These are phyloP conservation scores for Ericerus pela DNA, from an alignment of 1,140 invertebrate species.

Conservation along the genomic window DNA sequence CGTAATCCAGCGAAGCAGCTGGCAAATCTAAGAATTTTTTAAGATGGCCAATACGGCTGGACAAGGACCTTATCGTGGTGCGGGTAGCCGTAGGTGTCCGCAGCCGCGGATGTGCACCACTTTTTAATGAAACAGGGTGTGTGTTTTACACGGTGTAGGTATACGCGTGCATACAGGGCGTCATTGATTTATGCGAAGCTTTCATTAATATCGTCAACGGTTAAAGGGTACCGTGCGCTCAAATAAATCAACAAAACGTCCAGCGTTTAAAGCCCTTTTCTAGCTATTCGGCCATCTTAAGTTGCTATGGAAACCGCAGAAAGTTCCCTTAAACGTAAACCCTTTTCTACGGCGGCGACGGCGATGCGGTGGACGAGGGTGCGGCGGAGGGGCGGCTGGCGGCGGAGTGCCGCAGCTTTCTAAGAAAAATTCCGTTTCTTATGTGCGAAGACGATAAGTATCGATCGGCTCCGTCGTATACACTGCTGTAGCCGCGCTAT, in stretches of 20 bases:
- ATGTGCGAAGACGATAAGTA: slow-evolving; percentile 10
- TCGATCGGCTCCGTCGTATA: too few relatives aligned
- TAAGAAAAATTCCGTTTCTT: slow-evolving; percentile 12
- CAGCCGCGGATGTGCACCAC: too few relatives aligned
- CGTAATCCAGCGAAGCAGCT: too few relatives aligned
- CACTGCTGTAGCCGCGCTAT: too few relatives aligned
- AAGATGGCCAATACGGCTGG: too few relatives aligned
- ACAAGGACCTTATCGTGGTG: too few relatives aligned
- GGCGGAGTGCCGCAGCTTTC: slow-evolving; percentile 6
- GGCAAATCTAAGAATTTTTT: too few relatives aligned
- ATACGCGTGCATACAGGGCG: neutral
- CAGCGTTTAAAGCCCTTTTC: slow-evolving; percentile 6
- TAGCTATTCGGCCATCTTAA: slow-evolving; percentile 9
- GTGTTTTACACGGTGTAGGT: slow-evolving; percentile 3
- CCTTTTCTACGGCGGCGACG: too few relatives aligned
- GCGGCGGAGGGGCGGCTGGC: too few relatives aligned
- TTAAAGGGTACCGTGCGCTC: slow-evolving; percentile 8
- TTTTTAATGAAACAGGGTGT: too few relatives aligned
- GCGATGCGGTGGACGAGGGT: too few relatives aligned
- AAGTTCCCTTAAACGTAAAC: slow-evolving; percentile 9
- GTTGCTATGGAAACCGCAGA: slow-evolving; percentile 11
- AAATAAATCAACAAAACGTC: slow-evolving; percentile 11
- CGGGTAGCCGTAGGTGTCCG: too few relatives aligned
- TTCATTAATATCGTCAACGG: slow-evolving; percentile 12
- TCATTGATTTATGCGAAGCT: slow-evolving; percentile 8